phyloP scores from a whole-genome alignment of 2,888 invertebrate species.

The Polymixis lichenea region DNA sequence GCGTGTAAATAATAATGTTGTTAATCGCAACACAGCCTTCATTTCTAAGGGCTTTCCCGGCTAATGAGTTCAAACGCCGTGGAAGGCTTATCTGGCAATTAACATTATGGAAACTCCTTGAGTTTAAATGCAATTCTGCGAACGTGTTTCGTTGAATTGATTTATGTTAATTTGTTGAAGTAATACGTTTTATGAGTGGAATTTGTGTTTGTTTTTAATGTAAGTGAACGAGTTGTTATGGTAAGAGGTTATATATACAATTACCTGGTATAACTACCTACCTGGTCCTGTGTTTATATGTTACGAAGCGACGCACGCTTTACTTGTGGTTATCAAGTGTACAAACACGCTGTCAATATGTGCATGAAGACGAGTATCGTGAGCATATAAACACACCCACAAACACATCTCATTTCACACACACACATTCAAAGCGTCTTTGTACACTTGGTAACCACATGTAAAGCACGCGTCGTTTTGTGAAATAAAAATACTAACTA shows the following conservation, averaged over 20 bases:
- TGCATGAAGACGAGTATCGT: no score
- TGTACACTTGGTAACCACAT: no score
- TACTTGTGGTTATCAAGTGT: no score
- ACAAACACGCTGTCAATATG: no score
- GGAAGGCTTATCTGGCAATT: slow-evolving; percentile 56
- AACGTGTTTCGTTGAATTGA: slow-evolving; percentile 45
- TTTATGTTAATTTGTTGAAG: slow-evolving; percentile 43
- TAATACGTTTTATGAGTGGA: slow-evolving; percentile 3
- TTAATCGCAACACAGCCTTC: slow-evolving; percentile 51
- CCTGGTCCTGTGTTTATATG: no score
- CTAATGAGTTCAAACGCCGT: slow-evolving; percentile 63
- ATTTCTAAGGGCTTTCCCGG: slow-evolving; percentile 54
- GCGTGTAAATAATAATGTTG: slow-evolving; percentile 63
- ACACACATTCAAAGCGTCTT: no score
- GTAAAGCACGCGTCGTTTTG: no score
- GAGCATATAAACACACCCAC: no score
- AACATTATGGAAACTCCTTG: slow-evolving; percentile 56
- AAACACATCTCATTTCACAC: no score
- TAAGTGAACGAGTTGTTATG: background rate
- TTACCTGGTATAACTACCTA: no score
- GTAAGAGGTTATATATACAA: background rate
- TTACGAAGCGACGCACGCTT: no score
- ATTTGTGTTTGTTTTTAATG: slow-evolving; percentile 15
- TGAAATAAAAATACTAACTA: no score
- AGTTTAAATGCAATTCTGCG: slow-evolving; percentile 52